These are phyloP conservation scores for Boulengerochromis microlepis DNA, from an alignment of 2,113 vertebrate species.

Conservation along the genomic window DNA sequence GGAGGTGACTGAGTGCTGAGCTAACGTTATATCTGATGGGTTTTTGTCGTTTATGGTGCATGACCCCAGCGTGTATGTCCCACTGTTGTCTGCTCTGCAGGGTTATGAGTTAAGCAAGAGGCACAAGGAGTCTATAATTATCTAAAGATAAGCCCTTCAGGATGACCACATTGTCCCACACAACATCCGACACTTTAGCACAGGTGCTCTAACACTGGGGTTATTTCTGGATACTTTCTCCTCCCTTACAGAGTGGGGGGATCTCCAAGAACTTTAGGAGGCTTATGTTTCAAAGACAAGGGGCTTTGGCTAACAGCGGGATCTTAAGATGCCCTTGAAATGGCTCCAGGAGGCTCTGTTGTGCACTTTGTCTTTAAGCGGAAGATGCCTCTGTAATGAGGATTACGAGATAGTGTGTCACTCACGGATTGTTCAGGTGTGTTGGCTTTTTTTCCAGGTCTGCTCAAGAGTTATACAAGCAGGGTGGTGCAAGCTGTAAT, in stretches of 20 bases:
- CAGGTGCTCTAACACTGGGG: constrained; percentile 49
- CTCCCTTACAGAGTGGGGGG: constrained; percentile 44
- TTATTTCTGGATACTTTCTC: constrained; percentile 59
- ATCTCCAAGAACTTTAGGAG: constrained; percentile 54
- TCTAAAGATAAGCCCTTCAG: constrained; percentile 28
- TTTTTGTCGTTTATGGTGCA: background rate
- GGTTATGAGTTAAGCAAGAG: constrained; percentile 6
- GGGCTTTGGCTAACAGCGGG: constrained; percentile 57
- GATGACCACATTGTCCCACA: constrained; percentile 58
- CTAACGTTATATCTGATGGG: background rate
- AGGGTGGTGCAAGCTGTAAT: background rate
- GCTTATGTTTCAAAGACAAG: constrained; percentile 71
- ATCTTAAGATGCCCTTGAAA: constrained; percentile 66
- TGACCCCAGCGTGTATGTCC: background rate
- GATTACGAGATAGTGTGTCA: constrained; percentile 46
- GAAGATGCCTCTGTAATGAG: constrained; percentile 52
- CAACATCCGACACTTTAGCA: constrained; percentile 54
- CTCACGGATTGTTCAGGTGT: constrained; percentile 29
- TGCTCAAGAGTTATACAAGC: background rate
- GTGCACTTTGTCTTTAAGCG: constrained; percentile 55
- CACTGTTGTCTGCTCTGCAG: background rate
- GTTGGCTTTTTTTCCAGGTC: background rate
- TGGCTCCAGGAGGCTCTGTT: constrained; percentile 38
- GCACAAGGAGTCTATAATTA: constrained; percentile 42
- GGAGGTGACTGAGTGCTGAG: background rate